Evolutionary conservation across 1,140 invertebrate species (phyloP).

Genomic region (Papilio glaucus): DNA sequence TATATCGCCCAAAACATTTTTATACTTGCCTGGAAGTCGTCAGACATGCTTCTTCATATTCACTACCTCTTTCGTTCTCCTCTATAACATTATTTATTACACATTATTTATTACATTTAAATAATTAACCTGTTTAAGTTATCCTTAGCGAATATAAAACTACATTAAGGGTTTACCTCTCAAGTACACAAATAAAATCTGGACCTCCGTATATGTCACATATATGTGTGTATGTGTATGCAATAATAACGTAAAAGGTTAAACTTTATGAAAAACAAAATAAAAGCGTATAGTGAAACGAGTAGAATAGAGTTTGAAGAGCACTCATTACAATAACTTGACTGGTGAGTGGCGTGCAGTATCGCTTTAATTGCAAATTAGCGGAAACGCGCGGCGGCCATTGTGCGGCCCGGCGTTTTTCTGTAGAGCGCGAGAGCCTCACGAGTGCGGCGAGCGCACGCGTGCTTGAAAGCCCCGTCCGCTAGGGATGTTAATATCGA

Average conservation of each 20-base stretch:
- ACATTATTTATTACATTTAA: too few relatives aligned
- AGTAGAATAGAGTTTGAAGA: slow-evolving; percentile 8
- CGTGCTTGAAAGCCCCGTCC: slow-evolving; percentile 13
- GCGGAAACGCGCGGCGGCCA: slow-evolving; percentile 22
- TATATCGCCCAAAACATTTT: too few relatives aligned
- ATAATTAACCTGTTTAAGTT: too few relatives aligned
- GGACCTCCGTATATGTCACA: too few relatives aligned
- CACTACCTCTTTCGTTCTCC: too few relatives aligned
- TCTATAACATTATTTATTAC: too few relatives aligned
- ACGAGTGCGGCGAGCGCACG: neutral
- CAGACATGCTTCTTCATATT: too few relatives aligned
- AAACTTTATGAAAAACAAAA: slow-evolving; percentile 1
- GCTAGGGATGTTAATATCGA: neutral
- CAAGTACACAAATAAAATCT: too few relatives aligned
- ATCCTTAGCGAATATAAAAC: too few relatives aligned
- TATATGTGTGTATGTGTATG: too few relatives aligned
- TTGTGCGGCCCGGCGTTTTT: neutral
- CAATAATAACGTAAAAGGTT: neutral
- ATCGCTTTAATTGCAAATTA: slow-evolving; percentile 36
- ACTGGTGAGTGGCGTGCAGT: slow-evolving; percentile 15
- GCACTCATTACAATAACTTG: slow-evolving; percentile 17
- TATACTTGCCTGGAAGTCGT: too few relatives aligned
- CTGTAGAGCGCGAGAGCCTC: neutral
- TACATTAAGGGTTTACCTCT: too few relatives aligned
- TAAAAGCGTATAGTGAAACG: neutral